These are phyloP conservation scores for Ypsolopha sequella DNA, from an alignment of 2,888 invertebrate species.

Conservation along the genomic window DNA sequence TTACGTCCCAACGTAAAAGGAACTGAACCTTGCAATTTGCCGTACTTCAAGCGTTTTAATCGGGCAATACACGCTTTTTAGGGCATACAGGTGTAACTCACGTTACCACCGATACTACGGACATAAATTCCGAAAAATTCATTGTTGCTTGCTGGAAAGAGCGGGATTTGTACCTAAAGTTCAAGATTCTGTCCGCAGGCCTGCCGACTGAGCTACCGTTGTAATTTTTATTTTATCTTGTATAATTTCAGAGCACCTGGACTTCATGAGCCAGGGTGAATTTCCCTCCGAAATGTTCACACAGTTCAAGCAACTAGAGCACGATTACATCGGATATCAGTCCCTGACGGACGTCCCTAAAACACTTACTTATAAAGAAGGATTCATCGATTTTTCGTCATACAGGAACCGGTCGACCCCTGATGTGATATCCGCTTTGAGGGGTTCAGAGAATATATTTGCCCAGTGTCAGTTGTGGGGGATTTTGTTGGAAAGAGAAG, in stretches of 20 bases:
- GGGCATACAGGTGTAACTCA: no score
- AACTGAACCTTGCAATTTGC: no score
- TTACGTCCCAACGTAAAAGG: no score
- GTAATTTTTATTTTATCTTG: no score
- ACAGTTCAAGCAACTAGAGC: slow-evolving; percentile 90
- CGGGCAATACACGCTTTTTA: no score
- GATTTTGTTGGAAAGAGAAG: slow-evolving; percentile 84
- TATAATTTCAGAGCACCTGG: slow-evolving; percentile 84
- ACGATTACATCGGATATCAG: slow-evolving; percentile 95
- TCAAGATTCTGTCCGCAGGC: no score
- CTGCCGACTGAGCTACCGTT: no score
- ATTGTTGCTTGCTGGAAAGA: no score
- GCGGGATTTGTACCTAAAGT: no score
- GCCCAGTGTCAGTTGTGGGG: slow-evolving; percentile 88
- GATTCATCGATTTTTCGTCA: slow-evolving; percentile 64
- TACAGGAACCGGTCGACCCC: slow-evolving; percentile 75
- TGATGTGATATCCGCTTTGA: slow-evolving; percentile 81
- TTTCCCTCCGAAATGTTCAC: slow-evolving; percentile 80
- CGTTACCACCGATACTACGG: no score
- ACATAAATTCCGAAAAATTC: no score
- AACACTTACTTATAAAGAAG: slow-evolving; percentile 80
- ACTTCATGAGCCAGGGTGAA: slow-evolving; percentile 92
- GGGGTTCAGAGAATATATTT: slow-evolving; percentile 78
- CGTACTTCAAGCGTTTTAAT: no score
- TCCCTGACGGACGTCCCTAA: slow-evolving; percentile 95